Conservation (phyloP, 2,888 invertebrate species). For the Ashinkailepas kermadecensis region DNA sequence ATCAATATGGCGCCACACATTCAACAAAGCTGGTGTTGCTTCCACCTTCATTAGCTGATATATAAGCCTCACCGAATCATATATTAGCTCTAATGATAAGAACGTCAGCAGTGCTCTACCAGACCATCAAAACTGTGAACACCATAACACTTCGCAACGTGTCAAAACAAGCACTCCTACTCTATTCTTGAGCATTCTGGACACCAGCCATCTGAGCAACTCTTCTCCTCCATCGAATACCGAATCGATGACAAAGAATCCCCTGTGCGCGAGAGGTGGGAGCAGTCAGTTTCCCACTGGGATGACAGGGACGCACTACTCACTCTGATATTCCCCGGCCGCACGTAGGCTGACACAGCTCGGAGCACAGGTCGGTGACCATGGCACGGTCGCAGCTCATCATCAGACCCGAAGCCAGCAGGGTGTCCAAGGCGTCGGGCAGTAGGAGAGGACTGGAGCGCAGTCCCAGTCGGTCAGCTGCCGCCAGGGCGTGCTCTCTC, state of each 20-base stretch:
- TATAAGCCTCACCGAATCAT: too few relatives aligned
- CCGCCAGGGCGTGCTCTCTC: neutral
- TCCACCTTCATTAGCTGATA: too few relatives aligned
- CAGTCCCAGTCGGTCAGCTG: neutral
- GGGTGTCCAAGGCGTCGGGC: neutral
- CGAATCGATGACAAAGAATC: too few relatives aligned
- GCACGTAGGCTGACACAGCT: neutral
- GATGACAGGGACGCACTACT: neutral
- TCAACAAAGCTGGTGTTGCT: too few relatives aligned
- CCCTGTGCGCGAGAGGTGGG: neutral
- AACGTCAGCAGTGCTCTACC: too few relatives aligned
- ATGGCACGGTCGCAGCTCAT: neutral
- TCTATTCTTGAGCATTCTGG: neutral
- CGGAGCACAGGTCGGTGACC: slow-evolving; percentile 2
- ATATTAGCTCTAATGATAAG: too few relatives aligned
- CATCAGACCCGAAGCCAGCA: neutral
- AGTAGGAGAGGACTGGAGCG: neutral
- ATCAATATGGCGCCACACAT: too few relatives aligned
- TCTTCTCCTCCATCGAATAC: too few relatives aligned
- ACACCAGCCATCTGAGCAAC: neutral
- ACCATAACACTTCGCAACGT: neutral
- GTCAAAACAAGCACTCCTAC: neutral
- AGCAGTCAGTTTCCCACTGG: neutral
- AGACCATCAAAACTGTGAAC: too few relatives aligned
- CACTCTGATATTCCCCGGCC: neutral